Evolutionary conservation across 2,797 vertebrate genomes (phyloP).

Genomic region (Rhynchonycteris naso): DNA sequence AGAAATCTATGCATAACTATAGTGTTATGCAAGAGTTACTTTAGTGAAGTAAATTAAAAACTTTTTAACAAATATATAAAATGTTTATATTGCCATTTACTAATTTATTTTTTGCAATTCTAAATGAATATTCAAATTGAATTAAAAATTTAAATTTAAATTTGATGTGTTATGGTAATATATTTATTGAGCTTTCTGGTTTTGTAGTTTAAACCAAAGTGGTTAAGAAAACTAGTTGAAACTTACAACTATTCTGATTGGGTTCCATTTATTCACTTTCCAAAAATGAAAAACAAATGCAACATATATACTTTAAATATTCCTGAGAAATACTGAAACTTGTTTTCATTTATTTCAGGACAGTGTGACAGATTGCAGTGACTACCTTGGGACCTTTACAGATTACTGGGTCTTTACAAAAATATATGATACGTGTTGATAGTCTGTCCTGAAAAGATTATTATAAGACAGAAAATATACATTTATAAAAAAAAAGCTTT

Average conservation of each 20-base stretch:
- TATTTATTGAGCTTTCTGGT: constrained; percentile 17
- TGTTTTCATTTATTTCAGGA: constrained; percentile 62
- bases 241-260: constrained; percentile 24
- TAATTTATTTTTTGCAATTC: background rate
- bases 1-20: background rate
- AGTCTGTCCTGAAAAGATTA: constrained; percentile 34
- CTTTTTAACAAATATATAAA: constrained; percentile 34
- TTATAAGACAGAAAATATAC: constrained; percentile 40
- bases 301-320: constrained; percentile 57
- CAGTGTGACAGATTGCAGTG: constrained; percentile 27
- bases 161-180: background rate
- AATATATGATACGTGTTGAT: constrained; percentile 30
- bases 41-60: background rate
- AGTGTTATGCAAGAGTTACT: background rate
- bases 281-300: constrained; percentile 68
- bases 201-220: constrained; percentile 49
- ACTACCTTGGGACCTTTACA: constrained; percentile 35
- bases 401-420: constrained; percentile 58
- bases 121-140: background rate
- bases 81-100: background rate
- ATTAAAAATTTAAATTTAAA: constrained; percentile 3
- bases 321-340: constrained; percentile 46
- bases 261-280: constrained; percentile 49
- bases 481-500: background rate
- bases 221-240: constrained; percentile 37